Evolutionary conservation across 2,888 invertebrate genomes (phyloP).

Genomic region (Maniola hyperantus): DNA sequence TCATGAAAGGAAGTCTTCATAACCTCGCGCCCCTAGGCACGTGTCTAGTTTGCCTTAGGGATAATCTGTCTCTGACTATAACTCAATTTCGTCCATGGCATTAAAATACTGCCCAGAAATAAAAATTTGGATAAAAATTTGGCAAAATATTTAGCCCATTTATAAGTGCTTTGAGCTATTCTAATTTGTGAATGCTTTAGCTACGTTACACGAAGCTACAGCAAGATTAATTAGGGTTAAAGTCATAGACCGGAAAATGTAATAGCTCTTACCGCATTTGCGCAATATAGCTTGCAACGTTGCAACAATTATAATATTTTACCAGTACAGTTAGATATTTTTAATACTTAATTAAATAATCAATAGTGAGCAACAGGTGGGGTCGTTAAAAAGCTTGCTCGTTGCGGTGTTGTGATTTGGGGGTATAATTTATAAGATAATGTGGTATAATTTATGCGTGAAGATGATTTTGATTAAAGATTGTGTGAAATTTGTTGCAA

Average conservation of each 20-base stretch:
- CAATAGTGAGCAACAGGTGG: not conserved
- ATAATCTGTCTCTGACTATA: too few species aligned
- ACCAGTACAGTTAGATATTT: not conserved
- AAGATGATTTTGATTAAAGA: conserved; percentile 10
- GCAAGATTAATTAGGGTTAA: not conserved
- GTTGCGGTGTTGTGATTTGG: not conserved
- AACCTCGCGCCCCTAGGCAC: too few species aligned
- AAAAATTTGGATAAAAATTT: too few species aligned
- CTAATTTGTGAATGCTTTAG: too few species aligned
- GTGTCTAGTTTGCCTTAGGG: too few species aligned
- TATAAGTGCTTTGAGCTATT: too few species aligned
- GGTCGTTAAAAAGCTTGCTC: not conserved
- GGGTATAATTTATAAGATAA: not conserved
- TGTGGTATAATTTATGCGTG: not conserved
- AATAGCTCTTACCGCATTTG: not conserved
- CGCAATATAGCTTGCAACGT: not conserved
- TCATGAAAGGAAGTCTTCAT: too few species aligned
- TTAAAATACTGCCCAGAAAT: too few species aligned
- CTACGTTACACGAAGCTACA: too few species aligned
- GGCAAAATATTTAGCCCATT: too few species aligned
- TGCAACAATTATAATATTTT: not conserved
- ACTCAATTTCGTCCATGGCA: too few species aligned
- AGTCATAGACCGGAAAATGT: not conserved
- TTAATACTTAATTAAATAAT: not conserved
- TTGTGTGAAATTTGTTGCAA: not conserved